phyloP scores from a whole-genome alignment of 2,797 vertebrate genomes.

The Amblyopsis hoosieri region DNA sequence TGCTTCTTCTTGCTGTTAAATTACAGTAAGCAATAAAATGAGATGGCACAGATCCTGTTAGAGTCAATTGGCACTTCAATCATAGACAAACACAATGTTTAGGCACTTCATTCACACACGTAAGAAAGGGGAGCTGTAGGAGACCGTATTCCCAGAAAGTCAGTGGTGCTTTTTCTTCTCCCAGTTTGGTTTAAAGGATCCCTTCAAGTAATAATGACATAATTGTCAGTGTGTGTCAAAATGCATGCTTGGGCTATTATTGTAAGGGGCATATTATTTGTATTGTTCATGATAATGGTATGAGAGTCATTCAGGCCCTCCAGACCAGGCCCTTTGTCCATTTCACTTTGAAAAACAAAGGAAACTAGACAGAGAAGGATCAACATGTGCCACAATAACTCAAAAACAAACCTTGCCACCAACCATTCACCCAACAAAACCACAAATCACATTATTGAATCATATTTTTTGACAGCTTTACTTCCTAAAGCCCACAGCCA shows the following conservation, averaged over 20 bases:
- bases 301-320: constrained; percentile 73
- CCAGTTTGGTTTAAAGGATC: too few relatives aligned
- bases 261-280: too few relatives aligned
- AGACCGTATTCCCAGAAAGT: too few relatives aligned
- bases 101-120: constrained; percentile 88
- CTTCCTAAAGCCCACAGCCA: too few relatives aligned
- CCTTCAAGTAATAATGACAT: too few relatives aligned
- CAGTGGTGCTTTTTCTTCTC: too few relatives aligned
- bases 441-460: constrained; percentile 3
- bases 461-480: too few relatives aligned
- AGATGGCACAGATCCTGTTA: constrained; percentile 65
- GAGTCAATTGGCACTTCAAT: constrained; percentile 95
- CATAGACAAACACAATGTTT: constrained; percentile 91
- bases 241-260: too few relatives aligned
- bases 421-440: constrained; percentile 18
- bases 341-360: constrained; percentile 39
- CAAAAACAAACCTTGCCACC: constrained; percentile 61
- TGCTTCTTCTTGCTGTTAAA: too few relatives aligned
- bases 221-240: too few relatives aligned
- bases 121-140: too few relatives aligned
- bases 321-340: constrained; percentile 14
- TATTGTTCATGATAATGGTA: constrained; percentile 81
- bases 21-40: constrained; percentile 72
- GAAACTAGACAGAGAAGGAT: constrained; percentile 84
- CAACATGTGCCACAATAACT: constrained; percentile 77